Evolutionary conservation across 2,888 invertebrate species (phyloP).

Genomic region (Aproaerema taeniolella): DNA sequence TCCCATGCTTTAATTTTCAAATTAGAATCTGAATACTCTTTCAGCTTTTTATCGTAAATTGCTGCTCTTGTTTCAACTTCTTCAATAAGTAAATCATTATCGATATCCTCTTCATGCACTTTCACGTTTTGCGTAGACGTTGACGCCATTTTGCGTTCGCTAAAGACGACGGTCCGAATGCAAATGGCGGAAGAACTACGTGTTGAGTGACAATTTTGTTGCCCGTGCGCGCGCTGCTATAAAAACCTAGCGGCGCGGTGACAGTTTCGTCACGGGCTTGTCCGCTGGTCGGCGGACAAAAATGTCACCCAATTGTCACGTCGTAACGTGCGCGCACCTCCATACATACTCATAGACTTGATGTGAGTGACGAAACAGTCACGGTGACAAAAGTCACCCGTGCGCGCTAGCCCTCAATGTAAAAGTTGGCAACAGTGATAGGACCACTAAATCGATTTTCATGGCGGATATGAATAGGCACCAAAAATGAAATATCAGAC

Average conservation of each 20-base stretch:
- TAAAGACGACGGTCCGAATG: conserved; percentile 7
- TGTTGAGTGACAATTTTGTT: conserved; percentile 8
- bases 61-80: conserved; percentile 4
- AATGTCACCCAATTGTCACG: conserved; percentile 11
- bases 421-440: too few species aligned
- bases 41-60: conserved; percentile 4
- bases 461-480: too few species aligned
- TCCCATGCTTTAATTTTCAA: conserved; percentile 8
- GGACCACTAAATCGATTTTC: too few species aligned
- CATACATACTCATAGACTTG: conserved; percentile 7
- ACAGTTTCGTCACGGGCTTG: conserved; percentile 12
- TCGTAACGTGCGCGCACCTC: conserved; percentile 3
- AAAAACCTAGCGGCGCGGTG: conserved; percentile 11
- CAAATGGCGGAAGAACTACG: conserved; percentile 7
- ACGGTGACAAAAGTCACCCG: conserved; percentile 6
- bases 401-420: conserved; percentile 1
- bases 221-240: conserved; percentile 12
- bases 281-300: conserved; percentile 9
- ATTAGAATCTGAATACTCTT: conserved; percentile 8
- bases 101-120: conserved; percentile 3
- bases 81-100: conserved; percentile 7
- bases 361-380: conserved; percentile 8
- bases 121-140: conserved; percentile 6
- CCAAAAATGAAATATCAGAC: too few species aligned
- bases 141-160: conserved; percentile 10